Conservation (phyloP, 1,140 invertebrate genomes). For the Propsilocerus akamusi region DNA sequence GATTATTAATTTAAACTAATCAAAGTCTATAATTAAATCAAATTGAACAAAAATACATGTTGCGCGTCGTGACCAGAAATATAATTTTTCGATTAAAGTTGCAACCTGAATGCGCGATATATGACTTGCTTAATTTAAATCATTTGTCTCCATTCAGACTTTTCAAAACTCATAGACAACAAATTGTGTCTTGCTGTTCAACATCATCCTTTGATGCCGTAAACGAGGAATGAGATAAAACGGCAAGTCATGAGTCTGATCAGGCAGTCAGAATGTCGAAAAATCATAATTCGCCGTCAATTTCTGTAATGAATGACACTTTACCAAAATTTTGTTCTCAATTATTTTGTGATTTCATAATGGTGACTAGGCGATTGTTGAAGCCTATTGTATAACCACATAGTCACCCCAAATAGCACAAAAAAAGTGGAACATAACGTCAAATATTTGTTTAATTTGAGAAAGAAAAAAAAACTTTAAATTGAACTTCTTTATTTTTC, state of each 20-base stretch:
- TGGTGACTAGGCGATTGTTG: neutral
- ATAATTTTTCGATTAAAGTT: neutral
- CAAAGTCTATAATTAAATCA: no score
- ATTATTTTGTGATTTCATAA: neutral
- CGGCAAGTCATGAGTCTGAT: neutral
- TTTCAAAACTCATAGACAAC: no score
- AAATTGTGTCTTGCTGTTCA: neutral
- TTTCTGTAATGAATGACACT: constrained; percentile 2
- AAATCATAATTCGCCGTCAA: constrained; percentile 1
- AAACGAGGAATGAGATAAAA: neutral
- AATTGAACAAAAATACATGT: no score
- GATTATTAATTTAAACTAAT: no score
- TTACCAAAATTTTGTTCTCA: neutral
- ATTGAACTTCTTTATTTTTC: constrained; percentile 4
- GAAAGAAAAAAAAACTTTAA: neutral
- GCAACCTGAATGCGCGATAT: neutral
- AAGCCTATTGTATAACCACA: no score
- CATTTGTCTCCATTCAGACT: neutral
- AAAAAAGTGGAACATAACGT: no score
- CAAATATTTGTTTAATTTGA: constrained; percentile 4
- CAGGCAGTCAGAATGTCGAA: constrained; percentile 3
- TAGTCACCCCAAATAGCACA: no score
- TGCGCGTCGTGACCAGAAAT: no score
- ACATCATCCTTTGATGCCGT: neutral
- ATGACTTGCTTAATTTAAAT: neutral